A percentile compares a stretch with the other conserved stretches of the same genome.
Evolutionary conservation across 2,888 invertebrate genomes (phyloP).

Genomic region (Oligia strigilis): DNA sequence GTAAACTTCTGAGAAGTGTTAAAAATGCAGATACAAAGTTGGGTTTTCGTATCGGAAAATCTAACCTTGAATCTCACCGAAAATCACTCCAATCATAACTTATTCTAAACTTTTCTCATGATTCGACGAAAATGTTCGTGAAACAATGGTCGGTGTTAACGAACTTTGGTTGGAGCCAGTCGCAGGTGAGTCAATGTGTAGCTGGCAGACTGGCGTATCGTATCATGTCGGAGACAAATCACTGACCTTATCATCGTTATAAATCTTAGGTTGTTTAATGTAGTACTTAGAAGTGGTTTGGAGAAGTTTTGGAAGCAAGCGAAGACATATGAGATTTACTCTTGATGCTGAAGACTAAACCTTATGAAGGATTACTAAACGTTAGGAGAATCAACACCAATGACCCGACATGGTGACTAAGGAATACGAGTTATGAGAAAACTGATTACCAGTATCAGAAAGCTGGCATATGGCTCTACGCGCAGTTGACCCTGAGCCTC

Average conservation of each 20-base stretch:
- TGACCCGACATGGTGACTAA: neutral
- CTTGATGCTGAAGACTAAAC: neutral
- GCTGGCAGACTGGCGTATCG: constrained; percentile 31
- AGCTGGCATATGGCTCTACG: neutral
- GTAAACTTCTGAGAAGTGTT: neutral
- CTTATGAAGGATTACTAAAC: neutral
- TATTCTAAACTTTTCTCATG: constrained; percentile 48
- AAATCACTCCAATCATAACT: constrained; percentile 13
- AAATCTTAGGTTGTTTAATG: neutral
- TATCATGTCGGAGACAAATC: constrained; percentile 43
- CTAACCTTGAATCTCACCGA: constrained; percentile 27
- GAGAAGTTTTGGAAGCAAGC: neutral
- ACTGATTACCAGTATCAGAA: neutral
- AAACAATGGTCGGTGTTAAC: constrained; percentile 81
- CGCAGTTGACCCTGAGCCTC: too few relatives aligned
- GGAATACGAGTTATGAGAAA: constrained; percentile 4
- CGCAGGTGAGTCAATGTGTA: constrained; percentile 75
- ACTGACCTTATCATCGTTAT: constrained; percentile 40
- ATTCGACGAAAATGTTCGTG: constrained; percentile 69
- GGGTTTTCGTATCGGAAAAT: neutral
- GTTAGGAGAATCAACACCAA: neutral
- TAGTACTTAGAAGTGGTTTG: neutral
- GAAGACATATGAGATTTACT: neutral
- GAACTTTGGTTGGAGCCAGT: constrained; percentile 70
- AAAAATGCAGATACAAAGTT: neutral